Percentiles rank a stretch among this genome's conserved stretches.
Conservation (phyloP, 2,888 invertebrate genomes). For the Zootermopsis nevadensis region DNA sequence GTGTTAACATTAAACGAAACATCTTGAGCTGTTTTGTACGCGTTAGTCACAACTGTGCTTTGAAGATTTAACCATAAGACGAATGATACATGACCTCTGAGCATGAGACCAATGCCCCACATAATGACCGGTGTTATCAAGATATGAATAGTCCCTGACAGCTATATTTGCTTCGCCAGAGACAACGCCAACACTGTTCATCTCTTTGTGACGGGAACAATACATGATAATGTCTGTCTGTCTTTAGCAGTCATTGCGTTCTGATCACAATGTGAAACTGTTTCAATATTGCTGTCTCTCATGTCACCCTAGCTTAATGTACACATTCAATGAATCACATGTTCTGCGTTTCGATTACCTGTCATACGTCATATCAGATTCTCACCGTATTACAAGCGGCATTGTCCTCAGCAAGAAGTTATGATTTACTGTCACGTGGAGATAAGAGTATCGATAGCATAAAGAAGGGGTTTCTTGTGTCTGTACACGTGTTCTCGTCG, state of each 20-base stretch:
- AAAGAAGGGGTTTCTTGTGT: too few relatives aligned
- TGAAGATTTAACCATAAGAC: too few relatives aligned
- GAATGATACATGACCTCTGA: too few relatives aligned
- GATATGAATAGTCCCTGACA: background rate
- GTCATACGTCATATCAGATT: slow-evolving; percentile 3
- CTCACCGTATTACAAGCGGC: background rate
- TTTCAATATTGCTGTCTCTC: slow-evolving; percentile 9
- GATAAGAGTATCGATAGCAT: too few relatives aligned
- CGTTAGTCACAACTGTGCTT: too few relatives aligned
- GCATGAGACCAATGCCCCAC: too few relatives aligned
- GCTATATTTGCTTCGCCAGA: background rate
- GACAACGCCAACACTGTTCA: background rate
- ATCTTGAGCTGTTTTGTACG: too few relatives aligned
- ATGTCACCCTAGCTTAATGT: slow-evolving; percentile 9
- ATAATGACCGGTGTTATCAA: background rate
- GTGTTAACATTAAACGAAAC: too few relatives aligned
- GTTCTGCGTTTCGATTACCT: slow-evolving; percentile 6
- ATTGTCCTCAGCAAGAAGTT: background rate
- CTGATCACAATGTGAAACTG: background rate
- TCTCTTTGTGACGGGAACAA: background rate
- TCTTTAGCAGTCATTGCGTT: background rate
- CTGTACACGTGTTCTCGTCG: too few relatives aligned
- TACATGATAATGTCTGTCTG: too few relatives aligned
- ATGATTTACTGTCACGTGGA: background rate
- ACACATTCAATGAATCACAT: slow-evolving; percentile 13